Evolutionary conservation across 2,888 invertebrate species (phyloP), one percentile per base, ranked within the genome.

Genomic region (Choristoneura rosaceana): DNA sequence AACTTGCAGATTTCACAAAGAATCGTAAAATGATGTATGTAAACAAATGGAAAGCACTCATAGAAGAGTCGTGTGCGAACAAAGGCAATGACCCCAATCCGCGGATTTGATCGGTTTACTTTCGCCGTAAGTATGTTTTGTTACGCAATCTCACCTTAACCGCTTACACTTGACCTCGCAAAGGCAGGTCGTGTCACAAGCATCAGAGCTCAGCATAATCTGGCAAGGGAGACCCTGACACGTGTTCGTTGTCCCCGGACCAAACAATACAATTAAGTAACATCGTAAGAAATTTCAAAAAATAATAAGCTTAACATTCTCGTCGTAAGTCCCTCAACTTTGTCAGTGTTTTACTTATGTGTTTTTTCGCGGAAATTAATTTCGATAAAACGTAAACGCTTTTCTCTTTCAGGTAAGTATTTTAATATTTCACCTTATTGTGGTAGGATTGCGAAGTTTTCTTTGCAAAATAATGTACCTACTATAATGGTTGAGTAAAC

Each of bases 1-100:
- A 15, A 10, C 25, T 47, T 47, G 47, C 25, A 55, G 47, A 68
- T 71, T 68, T 63, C 67, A 63, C 67, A 68, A 67, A 71, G 38
- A 65, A 0, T 2, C 65, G 50, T 71, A 45, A 63, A 71, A 73
- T 58, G 69, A 73, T 69, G 69, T 43, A 45, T 64, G 69, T 69
- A 68, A 73, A 73, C 68, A 69, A 15, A 64, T 64, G 66, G 65
- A 74, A 69, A 71, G 73, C 71, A 74, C 66, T 69, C 69, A 69
- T 66, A 68, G 73, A 76, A 79, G 79, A 78, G 82, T 82, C 81
- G 82, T 84, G 85, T 84, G 84, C 81, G 81, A 83, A 80, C 76
- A 78, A 83, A 94, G 92, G 84, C 93, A 93, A 91, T 94, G 93
- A 94, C 93, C 92, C 87, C 93, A 91, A 92, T 94, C 87, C 82